Evolutionary conservation across 2,888 invertebrate genomes (phyloP), one percentile per base, ranked within the genome.

Genomic region (Phyllotreta cruciferae): DNA sequence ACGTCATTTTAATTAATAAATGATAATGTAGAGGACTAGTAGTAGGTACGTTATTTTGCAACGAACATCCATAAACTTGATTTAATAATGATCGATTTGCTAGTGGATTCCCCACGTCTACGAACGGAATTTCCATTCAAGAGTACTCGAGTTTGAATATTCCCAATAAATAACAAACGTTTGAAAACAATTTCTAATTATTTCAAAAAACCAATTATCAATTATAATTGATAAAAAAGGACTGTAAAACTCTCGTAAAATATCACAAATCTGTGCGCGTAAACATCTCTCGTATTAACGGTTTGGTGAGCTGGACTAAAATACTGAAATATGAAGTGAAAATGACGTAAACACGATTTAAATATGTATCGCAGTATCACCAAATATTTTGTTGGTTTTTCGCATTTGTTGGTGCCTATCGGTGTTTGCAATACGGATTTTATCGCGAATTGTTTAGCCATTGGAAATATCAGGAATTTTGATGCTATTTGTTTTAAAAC

Each of bases 61-160:
- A 67, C 62, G 62, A 61, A 63, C 65, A 58, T 44, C 63, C 50
- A 58, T 58, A 63, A 66, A 66, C 61, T 62, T 56, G 61, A 66
- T 62, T 54, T 67, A 65, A 67, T 62, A 53, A 67, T 66, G 66
- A 66, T 66, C 63, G 60, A 67, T 67, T 64, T 42, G n/a, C n/a
- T n/a, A n/a, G 38, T 49, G 50, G 24, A 24, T 24, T 24, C 24
- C 24, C 24, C 24, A 24, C 24, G 24, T 24, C 24, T 24, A 24
- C 4, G 4, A 24, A 24, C 24, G 24, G 24, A 3, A 24, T 24
- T 24, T 24, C 24, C 24, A 24, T 24, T 24, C 24, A 24, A 24
- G 24, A 24, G 24, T 24, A 3, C 24, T 24, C 24, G 24, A 4
- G 24, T 24, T 24, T 24, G 4, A 24, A 24, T n/a, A n/a, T n/a